Base-by-base conservation (phyloP, 2,888 invertebrate species). In the Latrodectus elegans region DNA sequence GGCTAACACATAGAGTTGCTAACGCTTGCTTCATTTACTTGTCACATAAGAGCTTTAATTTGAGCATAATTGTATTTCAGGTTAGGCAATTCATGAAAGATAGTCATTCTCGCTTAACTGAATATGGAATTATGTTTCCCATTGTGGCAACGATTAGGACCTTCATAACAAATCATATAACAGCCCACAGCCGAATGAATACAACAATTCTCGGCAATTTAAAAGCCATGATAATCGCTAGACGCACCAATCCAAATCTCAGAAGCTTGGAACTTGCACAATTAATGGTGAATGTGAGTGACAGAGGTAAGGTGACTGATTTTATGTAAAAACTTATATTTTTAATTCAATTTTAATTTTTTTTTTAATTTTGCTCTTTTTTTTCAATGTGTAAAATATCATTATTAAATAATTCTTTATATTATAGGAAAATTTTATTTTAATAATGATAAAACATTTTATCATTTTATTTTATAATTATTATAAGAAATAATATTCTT, bases 161-260 rank as follows among this genome's bases (percentile, higher is more conserved):
- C 60, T 60, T 60, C 60, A 60, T 60, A 11, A 60, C 60, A 60
- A 60, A 60, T 60, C 60, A 60, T n/a, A 60, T 60, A 60, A 60
- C 60, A 60, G 60, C 12, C 6, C 60, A 60, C 60, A 60, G 60
- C n/a, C 60, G 60, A 60, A 60, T 60, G 60, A 60, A 60, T 10
- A 60, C 60, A 6, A 60, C 60, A 6, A 60, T 60, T 10, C 60
- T 60, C 14, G 60, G n/a, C 6, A 60, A 60, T n/a, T n/a, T 60
- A n/a, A 60, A n/a, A 15, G 60, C 60, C 11, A 60, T 60, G 60
- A 60, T 60, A 12, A 60, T 60, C n/a, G 60, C 60, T 6, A 60
- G 60, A n/a, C 9, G 60, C 14, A 60, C 60, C 14, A 60, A 60
- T n/a, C 12, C 14, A 11, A 60, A 60, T 60, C 60, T 60, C 60